Conservation (phyloP, 2,797 vertebrate genomes). For the Pantherophis vulpinus region DNA sequence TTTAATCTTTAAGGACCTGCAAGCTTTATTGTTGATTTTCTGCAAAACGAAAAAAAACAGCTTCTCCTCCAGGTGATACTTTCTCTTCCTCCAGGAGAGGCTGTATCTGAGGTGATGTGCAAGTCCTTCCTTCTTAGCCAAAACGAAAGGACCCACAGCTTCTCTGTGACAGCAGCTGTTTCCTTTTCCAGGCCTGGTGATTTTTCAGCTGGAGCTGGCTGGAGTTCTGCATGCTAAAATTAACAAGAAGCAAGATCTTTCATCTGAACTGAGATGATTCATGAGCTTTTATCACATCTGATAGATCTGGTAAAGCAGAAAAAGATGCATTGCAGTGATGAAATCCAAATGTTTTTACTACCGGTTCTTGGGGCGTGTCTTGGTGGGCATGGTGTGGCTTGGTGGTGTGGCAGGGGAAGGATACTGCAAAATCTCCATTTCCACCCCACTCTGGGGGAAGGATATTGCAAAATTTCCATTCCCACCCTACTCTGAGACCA, state of each 20-base stretch:
- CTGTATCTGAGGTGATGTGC: not conserved
- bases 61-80: not conserved
- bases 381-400: too few species aligned
- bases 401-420: too few species aligned
- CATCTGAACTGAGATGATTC: not conserved
- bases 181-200: not conserved
- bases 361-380: too few species aligned
- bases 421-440: too few species aligned
- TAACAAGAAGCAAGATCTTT: not conserved
- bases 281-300: not conserved
- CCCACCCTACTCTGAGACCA: too few species aligned
- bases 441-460: too few species aligned
- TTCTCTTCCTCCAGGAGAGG: not conserved
- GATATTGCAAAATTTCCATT: too few species aligned
- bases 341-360: too few species aligned
- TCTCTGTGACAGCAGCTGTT: not conserved
- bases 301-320: not conserved
- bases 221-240: not conserved
- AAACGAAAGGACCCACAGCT: not conserved
- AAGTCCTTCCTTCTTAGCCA: not conserved
- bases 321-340: not conserved
- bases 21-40: not conserved
- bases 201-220: not conserved
- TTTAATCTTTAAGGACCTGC: not conserved
- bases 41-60: not conserved